Conservation (phyloP, 2,113 vertebrate genomes). For the Sphaerodactylus townsendi region DNA sequence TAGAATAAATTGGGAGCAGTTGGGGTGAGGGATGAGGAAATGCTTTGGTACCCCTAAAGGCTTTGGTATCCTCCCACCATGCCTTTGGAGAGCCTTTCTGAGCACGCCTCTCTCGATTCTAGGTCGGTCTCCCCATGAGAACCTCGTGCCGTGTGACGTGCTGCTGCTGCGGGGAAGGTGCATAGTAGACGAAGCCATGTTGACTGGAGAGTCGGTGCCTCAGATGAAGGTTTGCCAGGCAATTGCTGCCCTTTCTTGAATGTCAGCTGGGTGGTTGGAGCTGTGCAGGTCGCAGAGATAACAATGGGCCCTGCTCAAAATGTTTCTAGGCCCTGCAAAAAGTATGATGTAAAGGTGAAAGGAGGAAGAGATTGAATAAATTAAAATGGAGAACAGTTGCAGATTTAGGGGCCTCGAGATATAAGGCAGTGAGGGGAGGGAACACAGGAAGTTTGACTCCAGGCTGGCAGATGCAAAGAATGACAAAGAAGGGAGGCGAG, state of each 20-base stretch:
- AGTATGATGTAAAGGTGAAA: neutral
- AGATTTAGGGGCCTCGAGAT: neutral
- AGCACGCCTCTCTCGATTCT: neutral
- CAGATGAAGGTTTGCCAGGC: conserved; percentile 89
- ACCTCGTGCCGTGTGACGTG: conserved; percentile 93
- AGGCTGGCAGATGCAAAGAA: neutral
- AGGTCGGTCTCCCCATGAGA: conserved; percentile 94
- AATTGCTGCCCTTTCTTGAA: neutral
- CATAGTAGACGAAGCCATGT: conserved; percentile 96
- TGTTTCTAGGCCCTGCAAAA: rapidly evolving
- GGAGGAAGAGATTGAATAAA: neutral
- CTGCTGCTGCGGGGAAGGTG: conserved; percentile 90
- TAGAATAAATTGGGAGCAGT: neutral
- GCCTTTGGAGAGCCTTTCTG: neutral
- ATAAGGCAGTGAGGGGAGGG: neutral
- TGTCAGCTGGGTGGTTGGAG: neutral
- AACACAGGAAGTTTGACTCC: neutral
- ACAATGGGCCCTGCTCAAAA: neutral
- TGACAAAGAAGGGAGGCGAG: neutral
- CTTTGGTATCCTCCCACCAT: neutral
- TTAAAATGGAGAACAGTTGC: neutral
- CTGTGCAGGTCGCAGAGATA: neutral
- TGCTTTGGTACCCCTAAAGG: neutral
- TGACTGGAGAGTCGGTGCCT: conserved; percentile 94
- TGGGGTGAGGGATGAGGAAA: neutral